Evolutionary conservation across 2,797 vertebrate species (phyloP).

Genomic region (Tadarida brasiliensis): DNA sequence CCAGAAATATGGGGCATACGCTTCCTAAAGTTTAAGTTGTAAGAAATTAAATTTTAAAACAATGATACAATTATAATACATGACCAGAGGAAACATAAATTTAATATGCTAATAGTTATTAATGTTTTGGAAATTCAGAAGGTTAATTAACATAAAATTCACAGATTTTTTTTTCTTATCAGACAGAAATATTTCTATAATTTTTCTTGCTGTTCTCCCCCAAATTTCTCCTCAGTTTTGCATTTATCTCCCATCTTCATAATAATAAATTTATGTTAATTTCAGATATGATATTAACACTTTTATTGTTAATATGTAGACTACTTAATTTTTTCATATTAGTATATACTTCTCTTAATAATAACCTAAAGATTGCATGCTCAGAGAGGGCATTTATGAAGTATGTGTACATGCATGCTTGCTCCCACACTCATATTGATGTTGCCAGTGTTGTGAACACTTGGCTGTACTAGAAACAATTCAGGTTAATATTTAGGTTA

Average conservation of each 20-base stretch:
- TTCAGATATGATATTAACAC: neutral
- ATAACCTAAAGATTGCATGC: neutral
- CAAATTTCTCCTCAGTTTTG: neutral
- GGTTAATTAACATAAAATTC: neutral
- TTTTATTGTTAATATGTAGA: neutral
- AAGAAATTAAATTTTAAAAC: neutral
- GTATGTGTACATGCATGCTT: rapidly evolving
- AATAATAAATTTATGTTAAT: neutral
- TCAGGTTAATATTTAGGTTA: neutral
- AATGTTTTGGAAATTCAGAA: neutral
- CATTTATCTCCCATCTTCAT: neutral
- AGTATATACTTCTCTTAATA: neutral
- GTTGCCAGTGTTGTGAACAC: neutral
- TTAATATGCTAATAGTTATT: neutral
- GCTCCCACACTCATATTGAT: neutral
- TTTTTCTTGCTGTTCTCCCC: neutral
- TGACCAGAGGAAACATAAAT: neutral
- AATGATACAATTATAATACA: neutral
- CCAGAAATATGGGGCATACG: neutral
- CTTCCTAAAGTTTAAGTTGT: neutral
- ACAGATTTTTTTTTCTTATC: neutral
- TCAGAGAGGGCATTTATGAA: neutral
- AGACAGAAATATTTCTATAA: neutral
- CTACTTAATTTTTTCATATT: neutral
- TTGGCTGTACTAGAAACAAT: neutral